Percentiles rank a stretch among this genome's conserved stretches.
Conservation (phyloP, 2,888 invertebrate genomes). For the Autographa pulchrina region DNA sequence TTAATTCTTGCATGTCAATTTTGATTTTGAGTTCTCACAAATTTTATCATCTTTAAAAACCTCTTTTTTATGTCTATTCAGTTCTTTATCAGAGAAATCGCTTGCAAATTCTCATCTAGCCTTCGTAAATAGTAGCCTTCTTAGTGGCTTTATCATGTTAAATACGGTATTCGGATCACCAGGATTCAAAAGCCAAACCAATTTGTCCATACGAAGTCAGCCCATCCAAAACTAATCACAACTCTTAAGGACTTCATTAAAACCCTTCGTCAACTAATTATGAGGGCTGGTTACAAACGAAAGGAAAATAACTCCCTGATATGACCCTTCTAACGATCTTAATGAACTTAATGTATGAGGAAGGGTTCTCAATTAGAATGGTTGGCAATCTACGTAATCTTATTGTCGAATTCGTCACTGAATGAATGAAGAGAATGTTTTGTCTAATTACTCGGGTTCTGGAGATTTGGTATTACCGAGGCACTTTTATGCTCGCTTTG, state of each 20-base stretch:
- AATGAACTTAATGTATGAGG: slow-evolving; percentile 63
- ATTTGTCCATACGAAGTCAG: not conserved
- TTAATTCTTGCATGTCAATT: too few relatives aligned
- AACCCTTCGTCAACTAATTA: slow-evolving; percentile 65
- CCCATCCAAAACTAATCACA: slow-evolving; percentile 11
- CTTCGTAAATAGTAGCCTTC: too few relatives aligned
- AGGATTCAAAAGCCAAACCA: not conserved
- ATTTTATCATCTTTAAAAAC: too few relatives aligned
- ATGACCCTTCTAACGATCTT: slow-evolving; percentile 48
- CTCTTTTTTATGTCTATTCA: too few relatives aligned
- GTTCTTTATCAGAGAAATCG: too few relatives aligned
- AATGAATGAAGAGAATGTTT: slow-evolving; percentile 36
- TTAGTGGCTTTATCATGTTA: too few relatives aligned
- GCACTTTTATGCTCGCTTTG: slow-evolving; percentile 11
- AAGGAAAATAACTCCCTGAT: slow-evolving; percentile 64
- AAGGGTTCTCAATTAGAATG: slow-evolving; percentile 59
- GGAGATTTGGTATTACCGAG: slow-evolving; percentile 7
- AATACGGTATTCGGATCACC: not conserved
- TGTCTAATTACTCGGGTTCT: slow-evolving; percentile 45
- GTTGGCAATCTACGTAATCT: slow-evolving; percentile 60
- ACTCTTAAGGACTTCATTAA: slow-evolving; percentile 56
- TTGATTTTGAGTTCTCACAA: too few relatives aligned
- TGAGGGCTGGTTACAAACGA: slow-evolving; percentile 66
- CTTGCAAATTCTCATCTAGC: too few relatives aligned
- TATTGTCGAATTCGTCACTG: slow-evolving; percentile 53